These are phyloP conservation scores for Imbricaverruca yamaguchii DNA, from an alignment of 2,888 invertebrate species.

Conservation along the genomic window DNA sequence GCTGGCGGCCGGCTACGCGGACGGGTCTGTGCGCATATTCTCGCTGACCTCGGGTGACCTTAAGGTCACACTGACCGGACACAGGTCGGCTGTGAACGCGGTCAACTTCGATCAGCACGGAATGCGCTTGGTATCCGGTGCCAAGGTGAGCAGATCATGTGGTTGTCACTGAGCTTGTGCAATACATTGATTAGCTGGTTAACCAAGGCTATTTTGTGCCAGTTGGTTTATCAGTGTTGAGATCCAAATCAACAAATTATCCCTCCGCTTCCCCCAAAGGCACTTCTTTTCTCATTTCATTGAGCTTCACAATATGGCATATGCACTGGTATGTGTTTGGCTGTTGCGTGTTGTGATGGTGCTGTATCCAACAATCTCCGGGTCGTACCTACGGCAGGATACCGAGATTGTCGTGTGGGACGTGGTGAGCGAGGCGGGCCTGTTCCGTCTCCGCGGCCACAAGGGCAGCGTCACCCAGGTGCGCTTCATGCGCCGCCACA, in stretches of 20 bases:
- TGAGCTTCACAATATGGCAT: too few species aligned
- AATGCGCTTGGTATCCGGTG: conserved; percentile 78
- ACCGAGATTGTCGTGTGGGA: conserved; percentile 93
- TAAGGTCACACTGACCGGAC: conserved; percentile 65
- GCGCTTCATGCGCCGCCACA: conserved; percentile 40
- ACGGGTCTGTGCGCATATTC: conserved; percentile 79
- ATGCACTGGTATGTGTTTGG: too few species aligned
- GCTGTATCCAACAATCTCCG: too few species aligned
- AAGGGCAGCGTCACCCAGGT: conserved; percentile 77
- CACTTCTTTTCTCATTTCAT: too few species aligned
- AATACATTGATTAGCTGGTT: too few species aligned
- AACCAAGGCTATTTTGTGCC: too few species aligned
- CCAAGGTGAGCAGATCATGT: conserved; percentile 52
- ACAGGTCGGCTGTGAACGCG: conserved; percentile 71
- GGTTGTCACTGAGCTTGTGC: too few species aligned
- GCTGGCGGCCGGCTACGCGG: conserved; percentile 83
- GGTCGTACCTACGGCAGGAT: conserved; percentile 49
- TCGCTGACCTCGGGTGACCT: conserved; percentile 65
- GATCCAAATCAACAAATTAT: too few species aligned
- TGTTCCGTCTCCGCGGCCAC: conserved; percentile 83
- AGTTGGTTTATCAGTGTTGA: too few species aligned
- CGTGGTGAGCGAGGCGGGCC: conserved; percentile 80
- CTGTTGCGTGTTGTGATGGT: too few species aligned
- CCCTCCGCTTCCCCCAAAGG: too few species aligned
- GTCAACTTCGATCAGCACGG: conserved; percentile 76